A percentile compares a stretch with the other conserved stretches of the same genome.
Conservation (phyloP, 2,888 invertebrate species). For the Sericinus montela region DNA sequence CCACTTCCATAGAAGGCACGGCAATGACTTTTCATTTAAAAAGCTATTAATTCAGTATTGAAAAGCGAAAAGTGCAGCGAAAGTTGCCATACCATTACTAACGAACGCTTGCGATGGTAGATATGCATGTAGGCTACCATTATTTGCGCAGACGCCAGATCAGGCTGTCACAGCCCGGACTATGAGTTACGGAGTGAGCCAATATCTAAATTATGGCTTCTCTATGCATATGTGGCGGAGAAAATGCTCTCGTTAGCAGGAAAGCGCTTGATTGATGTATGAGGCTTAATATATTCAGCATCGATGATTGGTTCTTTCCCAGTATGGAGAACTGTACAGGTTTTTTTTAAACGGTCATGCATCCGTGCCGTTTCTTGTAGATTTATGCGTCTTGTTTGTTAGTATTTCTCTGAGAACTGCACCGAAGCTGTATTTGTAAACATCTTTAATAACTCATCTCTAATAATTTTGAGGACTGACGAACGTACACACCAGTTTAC, state of each 20-base stretch:
- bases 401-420: background rate
- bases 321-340: background rate
- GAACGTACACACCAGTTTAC: no score
- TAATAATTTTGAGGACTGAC: no score
- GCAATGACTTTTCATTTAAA: no score
- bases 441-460: no score
- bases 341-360: slow-evolving; percentile 15
- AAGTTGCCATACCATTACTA: slow-evolving; percentile 15
- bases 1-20: no score
- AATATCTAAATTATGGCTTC: slow-evolving; percentile 68
- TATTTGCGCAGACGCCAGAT: slow-evolving; percentile 61
- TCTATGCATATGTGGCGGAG: slow-evolving; percentile 66
- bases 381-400: slow-evolving; percentile 14
- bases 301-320: slow-evolving; percentile 17
- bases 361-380: slow-evolving; percentile 9
- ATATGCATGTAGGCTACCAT: slow-evolving; percentile 37
- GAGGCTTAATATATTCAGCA: slow-evolving; percentile 28
- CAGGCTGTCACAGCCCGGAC: slow-evolving; percentile 42
- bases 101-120: slow-evolving; percentile 11
- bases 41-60: background rate
- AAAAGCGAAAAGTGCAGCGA: background rate
- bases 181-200: slow-evolving; percentile 61
- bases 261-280: slow-evolving; percentile 34
- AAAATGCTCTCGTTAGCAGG: slow-evolving; percentile 63
- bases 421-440: background rate